Evolutionary conservation across 2,797 vertebrate genomes (phyloP).

Genomic region (Nothura maculosa): DNA sequence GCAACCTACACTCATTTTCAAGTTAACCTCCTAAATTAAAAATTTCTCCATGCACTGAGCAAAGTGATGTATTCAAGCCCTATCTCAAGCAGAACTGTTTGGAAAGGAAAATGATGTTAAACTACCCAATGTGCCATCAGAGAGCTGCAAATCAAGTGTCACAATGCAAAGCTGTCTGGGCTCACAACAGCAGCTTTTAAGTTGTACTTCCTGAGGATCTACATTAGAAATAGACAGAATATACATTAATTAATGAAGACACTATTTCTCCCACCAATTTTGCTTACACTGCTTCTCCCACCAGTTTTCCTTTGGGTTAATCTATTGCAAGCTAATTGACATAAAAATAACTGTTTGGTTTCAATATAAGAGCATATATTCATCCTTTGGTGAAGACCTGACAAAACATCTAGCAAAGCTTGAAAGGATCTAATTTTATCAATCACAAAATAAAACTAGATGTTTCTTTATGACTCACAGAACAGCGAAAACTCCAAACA

Average conservation of each 20-base stretch:
- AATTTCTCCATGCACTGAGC: neutral
- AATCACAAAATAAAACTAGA: slow-evolving; percentile 12
- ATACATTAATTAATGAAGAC: neutral
- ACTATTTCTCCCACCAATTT: neutral
- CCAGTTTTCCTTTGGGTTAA: neutral
- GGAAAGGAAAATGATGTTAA: neutral
- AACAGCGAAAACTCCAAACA: neutral
- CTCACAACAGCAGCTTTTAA: neutral
- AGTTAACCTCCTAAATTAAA: neutral
- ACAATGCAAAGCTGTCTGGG: neutral
- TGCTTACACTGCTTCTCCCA: neutral
- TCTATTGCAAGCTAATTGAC: neutral
- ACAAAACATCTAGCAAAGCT: neutral
- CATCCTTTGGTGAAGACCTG: neutral
- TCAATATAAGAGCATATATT: neutral
- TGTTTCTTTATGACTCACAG: neutral
- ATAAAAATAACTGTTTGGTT: neutral
- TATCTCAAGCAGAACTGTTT: neutral
- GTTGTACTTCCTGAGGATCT: neutral
- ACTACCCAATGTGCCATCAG: neutral
- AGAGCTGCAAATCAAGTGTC: neutral
- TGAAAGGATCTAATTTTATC: neutral
- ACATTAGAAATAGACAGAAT: neutral
- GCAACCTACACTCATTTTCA: neutral
- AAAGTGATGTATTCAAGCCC: neutral